Percentiles rank a stretch among this genome's conserved stretches.
phyloP scores from a whole-genome alignment of 2,113 vertebrate species.

The Puffinus mauretanicus region DNA sequence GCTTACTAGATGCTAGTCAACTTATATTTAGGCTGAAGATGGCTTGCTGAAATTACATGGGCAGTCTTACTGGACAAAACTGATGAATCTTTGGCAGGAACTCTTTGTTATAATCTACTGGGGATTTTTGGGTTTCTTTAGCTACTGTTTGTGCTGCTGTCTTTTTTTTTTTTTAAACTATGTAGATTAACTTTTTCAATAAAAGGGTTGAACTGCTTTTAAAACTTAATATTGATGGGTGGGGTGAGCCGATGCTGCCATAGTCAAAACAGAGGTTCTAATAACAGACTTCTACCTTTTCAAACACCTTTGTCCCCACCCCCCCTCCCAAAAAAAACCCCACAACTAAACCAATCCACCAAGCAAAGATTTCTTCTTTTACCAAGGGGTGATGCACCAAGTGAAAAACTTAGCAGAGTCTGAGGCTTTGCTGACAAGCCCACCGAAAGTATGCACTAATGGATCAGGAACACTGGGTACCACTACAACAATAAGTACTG shows the following conservation, averaged over 20 bases:
- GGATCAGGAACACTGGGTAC: constrained; percentile 87
- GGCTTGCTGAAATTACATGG: background rate
- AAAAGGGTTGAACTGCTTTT: background rate
- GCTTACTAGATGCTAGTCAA: background rate
- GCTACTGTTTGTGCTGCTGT: background rate
- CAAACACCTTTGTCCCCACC: background rate
- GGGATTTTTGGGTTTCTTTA: background rate
- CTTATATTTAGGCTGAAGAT: background rate
- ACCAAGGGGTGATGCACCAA: constrained; percentile 96
- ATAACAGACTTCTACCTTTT: background rate
- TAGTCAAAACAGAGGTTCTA: background rate
- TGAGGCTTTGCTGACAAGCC: constrained; percentile 91
- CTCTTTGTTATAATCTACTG: background rate
- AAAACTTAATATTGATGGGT: background rate
- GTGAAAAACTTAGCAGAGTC: constrained; percentile 97
- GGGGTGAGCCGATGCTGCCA: background rate
- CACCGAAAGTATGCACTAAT: constrained; percentile 93
- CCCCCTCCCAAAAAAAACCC: too few relatives aligned
- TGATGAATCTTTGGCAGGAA: background rate
- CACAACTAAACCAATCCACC: background rate
- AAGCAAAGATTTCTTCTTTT: background rate
- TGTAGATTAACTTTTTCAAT: background rate
- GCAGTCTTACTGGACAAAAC: background rate
- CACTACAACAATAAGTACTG: constrained; percentile 86
- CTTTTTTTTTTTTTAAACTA: background rate